Evolutionary conservation across 2,113 vertebrate species (phyloP).

Genomic region (Trematocara zebra): DNA sequence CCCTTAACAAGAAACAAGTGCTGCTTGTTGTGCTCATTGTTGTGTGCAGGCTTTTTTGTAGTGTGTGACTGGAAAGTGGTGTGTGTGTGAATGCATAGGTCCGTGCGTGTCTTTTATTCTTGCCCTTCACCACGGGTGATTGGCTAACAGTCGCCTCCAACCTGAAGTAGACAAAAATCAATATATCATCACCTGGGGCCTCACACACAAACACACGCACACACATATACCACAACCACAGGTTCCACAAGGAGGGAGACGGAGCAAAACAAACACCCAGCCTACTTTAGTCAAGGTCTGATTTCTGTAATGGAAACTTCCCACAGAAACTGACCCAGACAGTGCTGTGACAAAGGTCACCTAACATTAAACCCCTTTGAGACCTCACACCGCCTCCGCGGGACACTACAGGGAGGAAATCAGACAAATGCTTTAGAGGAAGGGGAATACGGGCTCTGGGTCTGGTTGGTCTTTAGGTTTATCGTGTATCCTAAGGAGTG

Average conservation of each 20-base stretch:
- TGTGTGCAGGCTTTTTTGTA: slow-evolving; percentile 21
- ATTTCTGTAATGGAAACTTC: slow-evolving; percentile 60
- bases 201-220: not conserved
- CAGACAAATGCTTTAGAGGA: not conserved
- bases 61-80: not conserved
- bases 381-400: not conserved
- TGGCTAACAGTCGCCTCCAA: slow-evolving; percentile 67
- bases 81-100: not conserved
- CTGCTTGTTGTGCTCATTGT: slow-evolving; percentile 29
- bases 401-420: not conserved
- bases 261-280: slow-evolving; percentile 49
- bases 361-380: slow-evolving; percentile 32
- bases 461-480: slow-evolving; percentile 10
- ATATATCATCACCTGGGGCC: slow-evolving; percentile 66
- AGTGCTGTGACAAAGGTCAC: slow-evolving; percentile 49
- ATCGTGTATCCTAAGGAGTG: not conserved
- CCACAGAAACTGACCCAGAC: slow-evolving; percentile 42
- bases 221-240: not conserved
- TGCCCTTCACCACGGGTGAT: slow-evolving; percentile 67
- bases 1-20: slow-evolving; percentile 47
- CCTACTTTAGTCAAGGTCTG: slow-evolving; percentile 53
- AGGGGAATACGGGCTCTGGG: not conserved
- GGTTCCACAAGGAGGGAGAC: slow-evolving; percentile 14
- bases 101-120: slow-evolving; percentile 34
- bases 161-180: slow-evolving; percentile 70